phyloP scores from a whole-genome alignment of 2,113 vertebrate species.

The Equus quagga region DNA sequence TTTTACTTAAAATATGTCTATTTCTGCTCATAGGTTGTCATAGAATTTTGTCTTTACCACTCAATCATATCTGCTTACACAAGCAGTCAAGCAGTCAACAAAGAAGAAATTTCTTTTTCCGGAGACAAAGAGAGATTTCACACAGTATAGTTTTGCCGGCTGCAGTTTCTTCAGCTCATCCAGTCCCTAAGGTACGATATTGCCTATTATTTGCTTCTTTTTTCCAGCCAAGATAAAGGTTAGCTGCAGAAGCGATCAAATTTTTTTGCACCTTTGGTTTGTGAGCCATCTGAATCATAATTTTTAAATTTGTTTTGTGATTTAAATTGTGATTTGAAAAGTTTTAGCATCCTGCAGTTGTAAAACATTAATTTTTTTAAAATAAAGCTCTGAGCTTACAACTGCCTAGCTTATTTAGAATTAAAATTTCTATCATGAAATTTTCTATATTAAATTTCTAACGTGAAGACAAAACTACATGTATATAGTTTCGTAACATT shows the following conservation, averaged over 20 bases:
- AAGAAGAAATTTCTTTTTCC: slow-evolving; percentile 87
- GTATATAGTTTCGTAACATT: slow-evolving; percentile 38
- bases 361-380: slow-evolving; percentile 58
- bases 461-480: slow-evolving; percentile 50
- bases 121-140: slow-evolving; percentile 85
- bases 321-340: slow-evolving; percentile 75
- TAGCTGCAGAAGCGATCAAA: slow-evolving; percentile 65
- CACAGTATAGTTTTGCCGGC: slow-evolving; percentile 89
- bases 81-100: slow-evolving; percentile 86
- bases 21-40: slow-evolving; percentile 86
- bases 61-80: slow-evolving; percentile 84
- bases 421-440: slow-evolving; percentile 67
- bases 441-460: slow-evolving; percentile 68
- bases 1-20: slow-evolving; percentile 66
- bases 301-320: slow-evolving; percentile 77
- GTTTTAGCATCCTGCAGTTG: slow-evolving; percentile 71
- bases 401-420: slow-evolving; percentile 68
- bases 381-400: slow-evolving; percentile 67
- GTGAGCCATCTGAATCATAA: slow-evolving; percentile 68
- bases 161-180: slow-evolving; percentile 88
- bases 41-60: slow-evolving; percentile 80
- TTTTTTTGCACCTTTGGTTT: slow-evolving; percentile 76
- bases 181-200: slow-evolving; percentile 89
- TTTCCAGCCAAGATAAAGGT: slow-evolving; percentile 79
- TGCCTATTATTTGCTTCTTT: slow-evolving; percentile 82